Base-by-base conservation (phyloP, 2,888 invertebrate genomes). In the Sinohyriopsis cumingii region DNA sequence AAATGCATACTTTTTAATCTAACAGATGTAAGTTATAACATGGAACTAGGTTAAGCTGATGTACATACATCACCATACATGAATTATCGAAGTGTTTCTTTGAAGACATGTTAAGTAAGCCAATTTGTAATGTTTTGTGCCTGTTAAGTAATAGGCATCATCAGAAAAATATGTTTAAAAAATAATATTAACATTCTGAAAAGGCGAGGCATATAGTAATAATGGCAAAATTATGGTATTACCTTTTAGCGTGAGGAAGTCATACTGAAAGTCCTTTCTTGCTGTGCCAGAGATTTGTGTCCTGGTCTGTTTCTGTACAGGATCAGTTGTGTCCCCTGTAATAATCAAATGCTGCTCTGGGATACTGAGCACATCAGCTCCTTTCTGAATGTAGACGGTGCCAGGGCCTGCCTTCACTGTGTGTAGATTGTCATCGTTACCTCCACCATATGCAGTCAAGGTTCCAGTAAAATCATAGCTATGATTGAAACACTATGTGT, bases 341-440 rank as follows among this genome's bases (percentile, higher is more conserved):
- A 84, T 71, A 19, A 67, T 63, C 25, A 85, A 71, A 9, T 71
- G 66, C 54, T 76, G 68, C 15, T 45, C 45, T 45, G 45, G 45
- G 19, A 65, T 61, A 12, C 76, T 65, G 28, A 71, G 69, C 22
- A 73, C 74, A 15, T 65, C 67, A 24, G 69, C 65, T 22, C 76
- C 78, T 59, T 81, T 77, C 24, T 72, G 57, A n/a, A 82, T 70
- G 66, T 81, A 85, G 22, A 84, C 68, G 22, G 85, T 83, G 28
- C 85, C 85, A 6, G 85, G 80, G 22, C 84, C 85, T 54, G 83
- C 84, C 61, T 79, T 82, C 18, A 82, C 71, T 18, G 79, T 77
- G 19, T 71, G 69, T 22, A 75, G 60, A 33, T 76, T 69, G 28
- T 75, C 61, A 28, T 74, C 78, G 65, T 81, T 81, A 5, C 82